Evolutionary conservation across 2,113 vertebrate species (phyloP), one percentile per base, ranked within the genome.

Genomic region (Lethenteron camtschaticum): DNA sequence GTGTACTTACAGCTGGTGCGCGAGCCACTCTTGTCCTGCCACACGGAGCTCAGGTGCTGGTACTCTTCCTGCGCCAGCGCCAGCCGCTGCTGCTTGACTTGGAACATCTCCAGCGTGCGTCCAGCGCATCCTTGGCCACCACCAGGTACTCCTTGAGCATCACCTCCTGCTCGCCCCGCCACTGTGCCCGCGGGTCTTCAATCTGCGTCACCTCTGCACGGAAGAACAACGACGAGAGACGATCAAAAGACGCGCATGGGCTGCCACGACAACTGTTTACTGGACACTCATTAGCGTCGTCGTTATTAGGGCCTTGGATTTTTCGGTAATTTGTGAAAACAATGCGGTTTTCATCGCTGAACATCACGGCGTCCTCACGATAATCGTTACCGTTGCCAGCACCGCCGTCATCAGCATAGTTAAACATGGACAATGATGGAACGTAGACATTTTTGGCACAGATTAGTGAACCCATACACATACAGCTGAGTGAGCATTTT

Each of bases 111-210:
- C 86, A 88, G 77, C 95, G 92, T 0, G 92, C 87, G n/a, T 81
- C 85, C 75, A 99, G 82, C 0, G 94, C 89, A 58, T 99, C 88
- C 72, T 85, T 82, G 70, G 90, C 90, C 76, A 94, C 85, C n/a
- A 83, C 77, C 72, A 99, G 86, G 76, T 99, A 99, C 70, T 96
- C 88, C 74, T 86, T 88, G 76, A 99, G 80, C 94, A 99, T 99
- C 73, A 82, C 80, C 77, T 99, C 88, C 80, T 99, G 94, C 76
- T 94, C 90, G 73, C 80, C 80, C 76, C 94, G 84, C 92, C 92
- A 99, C 57, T 95, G 94, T 16, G 85, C 86, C 56, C 94, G 85
- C 1, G 94, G 94, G 78, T 99, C 94, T 79, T 95, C 89, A 71
- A 99, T 86, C 83, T 99, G 94, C 12, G 90, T 99, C n/a, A 86